Conservation (phyloP, 2,797 vertebrate genomes). For the Natrix natrix region DNA sequence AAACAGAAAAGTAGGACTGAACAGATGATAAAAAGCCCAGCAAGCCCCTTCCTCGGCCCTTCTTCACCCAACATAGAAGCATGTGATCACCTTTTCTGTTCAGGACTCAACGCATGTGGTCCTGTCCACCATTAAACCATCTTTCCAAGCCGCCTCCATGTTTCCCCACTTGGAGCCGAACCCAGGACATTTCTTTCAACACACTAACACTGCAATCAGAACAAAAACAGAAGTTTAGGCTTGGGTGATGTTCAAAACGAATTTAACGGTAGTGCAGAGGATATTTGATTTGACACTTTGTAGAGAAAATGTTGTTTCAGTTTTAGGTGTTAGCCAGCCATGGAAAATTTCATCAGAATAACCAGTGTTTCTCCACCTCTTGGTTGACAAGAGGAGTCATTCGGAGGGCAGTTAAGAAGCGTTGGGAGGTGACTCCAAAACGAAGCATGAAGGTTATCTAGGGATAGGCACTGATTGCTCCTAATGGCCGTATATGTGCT, state of each 20-base stretch:
- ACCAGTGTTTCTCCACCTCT: neutral
- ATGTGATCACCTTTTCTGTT: too few species aligned
- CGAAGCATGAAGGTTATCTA: neutral
- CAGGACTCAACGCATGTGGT: too few species aligned
- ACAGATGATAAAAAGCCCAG: too few species aligned
- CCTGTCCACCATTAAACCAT: too few species aligned
- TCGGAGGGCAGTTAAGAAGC: neutral
- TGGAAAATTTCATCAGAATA: neutral
- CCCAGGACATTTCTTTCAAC: too few species aligned
- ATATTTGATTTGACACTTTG: neutral
- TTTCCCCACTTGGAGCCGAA: too few species aligned
- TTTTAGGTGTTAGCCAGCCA: neutral
- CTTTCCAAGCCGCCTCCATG: too few species aligned
- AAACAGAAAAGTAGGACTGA: too few species aligned
- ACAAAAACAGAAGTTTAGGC: neutral
- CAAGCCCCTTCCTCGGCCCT: too few species aligned
- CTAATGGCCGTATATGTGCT: fast-evolving
- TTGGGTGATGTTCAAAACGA: neutral
- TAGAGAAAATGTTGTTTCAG: neutral
- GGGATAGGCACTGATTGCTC: neutral
- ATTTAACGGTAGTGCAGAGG: constrained; percentile 13
- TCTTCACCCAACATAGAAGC: too few species aligned
- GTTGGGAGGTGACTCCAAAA: neutral
- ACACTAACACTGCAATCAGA: constrained; percentile 5
- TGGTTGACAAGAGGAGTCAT: constrained; percentile 14